Evolutionary conservation across 1,140 invertebrate species (phyloP), one percentile per base, ranked within the genome.

Genomic region (Trichonephila clavipes): DNA sequence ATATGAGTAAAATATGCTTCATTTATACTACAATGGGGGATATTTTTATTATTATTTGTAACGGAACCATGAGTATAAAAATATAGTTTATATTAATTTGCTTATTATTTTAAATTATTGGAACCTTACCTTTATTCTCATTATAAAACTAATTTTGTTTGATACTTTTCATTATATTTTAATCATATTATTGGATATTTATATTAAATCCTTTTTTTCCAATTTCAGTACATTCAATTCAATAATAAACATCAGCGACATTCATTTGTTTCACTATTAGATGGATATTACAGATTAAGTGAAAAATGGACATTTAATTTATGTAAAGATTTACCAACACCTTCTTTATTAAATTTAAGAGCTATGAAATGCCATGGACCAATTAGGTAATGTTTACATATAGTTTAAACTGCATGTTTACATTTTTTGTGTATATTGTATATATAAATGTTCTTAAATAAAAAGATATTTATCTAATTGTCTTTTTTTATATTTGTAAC

Each of bases 281-380:
- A 98, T 96, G 98, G 98, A 87, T 99, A 99, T 96, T 98, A 98
- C 95, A 97, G 98, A 95, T 96, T 99, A 86, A 97, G 97, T 92
- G 97, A 97, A 40, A 98, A 98, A 96, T 99, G 98, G 98, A 98
- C 97, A 51, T 98, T 98, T 95, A 98, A 98, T 96, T 96, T 99
- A 77, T 99, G 98, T 95, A 97, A 97, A 95, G 97, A 98, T 94
- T 96, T 98, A 69, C 95, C 96, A 88, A 98, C 98, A 5, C 98
- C 98, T 40, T 98, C 97, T 24, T 96, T 99, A 62, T 96, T 97
- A 94, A 97, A 96, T 95, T 95, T 99, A n/a, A 96, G 97, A 94
- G 96, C 96, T 83, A 96, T 98, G 91, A 98, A 97, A 96, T 98
- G 98, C 95, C 98, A 99, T 96, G 98, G 98, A 58, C 98, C 98